Conservation (phyloP, 2,113 vertebrate species). For the Thryonomys swinderianus region DNA sequence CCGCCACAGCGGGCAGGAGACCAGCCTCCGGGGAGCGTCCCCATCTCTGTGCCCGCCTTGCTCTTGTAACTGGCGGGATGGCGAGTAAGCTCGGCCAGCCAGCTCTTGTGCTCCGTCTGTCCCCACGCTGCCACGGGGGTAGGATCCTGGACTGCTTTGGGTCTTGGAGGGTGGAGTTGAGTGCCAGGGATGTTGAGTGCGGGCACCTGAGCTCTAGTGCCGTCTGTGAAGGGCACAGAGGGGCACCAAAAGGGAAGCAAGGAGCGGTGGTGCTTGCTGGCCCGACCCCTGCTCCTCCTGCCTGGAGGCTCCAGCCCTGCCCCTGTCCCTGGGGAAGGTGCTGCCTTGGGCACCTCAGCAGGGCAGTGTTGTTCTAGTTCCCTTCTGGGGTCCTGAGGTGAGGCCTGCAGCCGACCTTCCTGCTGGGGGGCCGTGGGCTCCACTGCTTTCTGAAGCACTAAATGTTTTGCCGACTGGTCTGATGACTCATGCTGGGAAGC, state of each 20-base stretch:
- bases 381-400: neutral
- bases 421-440: neutral
- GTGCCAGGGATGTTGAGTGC: neutral
- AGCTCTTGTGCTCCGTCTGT: neutral
- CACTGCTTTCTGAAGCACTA: neutral
- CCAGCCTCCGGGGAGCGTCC: accelerated
- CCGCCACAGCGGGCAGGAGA: accelerated
- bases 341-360: too few relatives aligned
- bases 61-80: neutral
- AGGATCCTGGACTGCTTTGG: neutral
- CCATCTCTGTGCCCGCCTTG: neutral
- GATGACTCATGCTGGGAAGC: conserved; percentile 65
- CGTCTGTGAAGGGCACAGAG: neutral
- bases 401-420: neutral
- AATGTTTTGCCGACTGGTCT: neutral
- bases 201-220: neutral
- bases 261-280: neutral
- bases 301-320: neutral
- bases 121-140: neutral
- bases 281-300: neutral
- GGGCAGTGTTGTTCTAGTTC: neutral
- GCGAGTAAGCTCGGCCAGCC: neutral
- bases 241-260: neutral
- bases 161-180: neutral
- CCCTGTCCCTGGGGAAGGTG: neutral